Conservation (phyloP, 92 coral and sea anemone species). For the Bergia sp. region DNA sequence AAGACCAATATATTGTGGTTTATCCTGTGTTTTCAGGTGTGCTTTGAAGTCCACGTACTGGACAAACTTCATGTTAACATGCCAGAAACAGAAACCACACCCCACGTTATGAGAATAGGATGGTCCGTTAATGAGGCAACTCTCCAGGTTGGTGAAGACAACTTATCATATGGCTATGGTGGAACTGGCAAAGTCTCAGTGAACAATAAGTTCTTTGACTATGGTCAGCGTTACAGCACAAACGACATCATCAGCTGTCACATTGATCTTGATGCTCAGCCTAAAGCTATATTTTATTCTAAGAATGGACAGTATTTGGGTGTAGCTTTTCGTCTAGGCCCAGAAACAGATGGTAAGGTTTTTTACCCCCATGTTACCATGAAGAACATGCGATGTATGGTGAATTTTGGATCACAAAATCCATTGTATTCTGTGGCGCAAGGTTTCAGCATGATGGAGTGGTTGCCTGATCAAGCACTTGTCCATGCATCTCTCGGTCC, state of each 20-base stretch:
- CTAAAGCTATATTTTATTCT: constrained; percentile 77
- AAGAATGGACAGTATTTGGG: constrained; percentile 91
- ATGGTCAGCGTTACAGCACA: constrained; percentile 85
- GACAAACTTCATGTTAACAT: constrained; percentile 82
- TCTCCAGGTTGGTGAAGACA: constrained; percentile 88
- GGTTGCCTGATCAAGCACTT: constrained; percentile 55
- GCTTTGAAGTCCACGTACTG: constrained; percentile 81
- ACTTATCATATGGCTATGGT: constrained; percentile 92
- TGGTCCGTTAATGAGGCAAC: constrained; percentile 86
- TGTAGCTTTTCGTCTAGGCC: constrained; percentile 87
- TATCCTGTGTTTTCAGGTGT: constrained; percentile 62
- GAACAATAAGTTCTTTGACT: constrained; percentile 88
- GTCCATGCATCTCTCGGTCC: constrained; percentile 73
- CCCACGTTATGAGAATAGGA: constrained; percentile 95
- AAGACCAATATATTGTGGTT: too few relatives aligned
- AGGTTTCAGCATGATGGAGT: constrained; percentile 77
- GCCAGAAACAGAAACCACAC: constrained; percentile 84
- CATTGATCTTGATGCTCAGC: constrained; percentile 80
- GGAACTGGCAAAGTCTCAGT: constrained; percentile 93
- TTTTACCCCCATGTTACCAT: constrained; percentile 93
- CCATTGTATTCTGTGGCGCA: constrained; percentile 67
- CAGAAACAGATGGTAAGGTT: constrained; percentile 67
- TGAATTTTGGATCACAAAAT: constrained; percentile 81
- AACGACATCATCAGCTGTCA: constrained; percentile 83
- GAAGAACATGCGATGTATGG: constrained; percentile 89